phyloP scores from a whole-genome alignment of 2,797 vertebrate species.

The Epinephelus malabaricus region DNA sequence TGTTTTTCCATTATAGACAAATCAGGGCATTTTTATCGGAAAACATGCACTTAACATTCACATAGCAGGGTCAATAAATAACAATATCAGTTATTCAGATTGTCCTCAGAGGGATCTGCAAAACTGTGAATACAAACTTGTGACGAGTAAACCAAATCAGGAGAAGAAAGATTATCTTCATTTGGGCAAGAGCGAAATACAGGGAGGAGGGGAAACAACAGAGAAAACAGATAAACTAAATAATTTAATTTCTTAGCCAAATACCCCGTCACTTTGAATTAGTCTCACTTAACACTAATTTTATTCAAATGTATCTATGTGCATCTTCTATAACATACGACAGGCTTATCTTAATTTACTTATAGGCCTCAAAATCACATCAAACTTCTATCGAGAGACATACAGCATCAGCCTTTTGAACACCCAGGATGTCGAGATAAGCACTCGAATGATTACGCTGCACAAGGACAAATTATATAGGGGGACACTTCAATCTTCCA shows the following conservation, averaged over 20 bases:
- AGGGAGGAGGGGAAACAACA: background rate
- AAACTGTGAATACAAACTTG: background rate
- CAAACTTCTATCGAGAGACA: background rate
- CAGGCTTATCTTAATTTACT: background rate
- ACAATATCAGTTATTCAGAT: background rate
- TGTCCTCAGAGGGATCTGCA: slow-evolving; percentile 5
- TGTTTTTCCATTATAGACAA: background rate
- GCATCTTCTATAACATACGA: background rate
- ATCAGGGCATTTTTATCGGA: background rate
- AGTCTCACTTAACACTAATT: background rate
- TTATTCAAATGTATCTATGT: background rate
- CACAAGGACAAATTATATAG: background rate
- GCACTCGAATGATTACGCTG: background rate
- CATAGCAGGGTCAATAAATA: background rate
- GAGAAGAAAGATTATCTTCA: background rate
- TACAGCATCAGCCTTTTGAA: background rate
- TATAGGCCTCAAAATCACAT: slow-evolving; percentile 7
- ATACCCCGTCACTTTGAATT: slow-evolving; percentile 4
- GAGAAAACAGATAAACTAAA: background rate
- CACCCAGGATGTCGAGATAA: background rate
- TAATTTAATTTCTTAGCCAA: slow-evolving; percentile 5
- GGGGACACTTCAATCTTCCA: background rate
- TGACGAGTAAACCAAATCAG: background rate
- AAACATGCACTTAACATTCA: slow-evolving; percentile 1
- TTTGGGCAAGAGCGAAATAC: background rate